Conservation (phyloP, 2,888 invertebrate species). For the Machimus rusticus region DNA sequence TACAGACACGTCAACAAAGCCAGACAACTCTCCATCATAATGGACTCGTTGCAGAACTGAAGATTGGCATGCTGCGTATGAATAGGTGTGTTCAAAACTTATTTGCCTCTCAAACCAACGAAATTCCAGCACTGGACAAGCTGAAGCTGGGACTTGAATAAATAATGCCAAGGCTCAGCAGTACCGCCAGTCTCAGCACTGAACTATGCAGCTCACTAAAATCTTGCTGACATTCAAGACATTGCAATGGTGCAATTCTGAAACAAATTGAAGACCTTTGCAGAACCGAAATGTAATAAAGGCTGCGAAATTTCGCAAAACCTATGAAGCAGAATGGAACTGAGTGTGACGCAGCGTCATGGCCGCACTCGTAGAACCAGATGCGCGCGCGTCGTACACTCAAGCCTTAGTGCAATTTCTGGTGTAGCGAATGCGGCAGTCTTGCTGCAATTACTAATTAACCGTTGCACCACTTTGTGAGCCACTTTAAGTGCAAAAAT, state of each 20-base stretch:
- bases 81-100: not conserved
- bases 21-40: not conserved
- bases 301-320: slow-evolving; percentile 15
- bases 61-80: not conserved
- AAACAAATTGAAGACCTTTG: slow-evolving; percentile 28
- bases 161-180: not conserved
- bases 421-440: slow-evolving; percentile 28
- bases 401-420: slow-evolving; percentile 15
- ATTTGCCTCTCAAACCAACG: not conserved
- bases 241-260: slow-evolving; percentile 22
- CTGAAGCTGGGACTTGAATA: not conserved
- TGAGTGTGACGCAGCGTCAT: not conserved
- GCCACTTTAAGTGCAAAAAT: slow-evolving; percentile 8
- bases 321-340: not conserved
- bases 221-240: not conserved
- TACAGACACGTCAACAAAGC: not conserved
- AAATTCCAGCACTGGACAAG: not conserved
- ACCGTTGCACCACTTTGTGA: not conserved
- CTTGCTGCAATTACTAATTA: slow-evolving; percentile 31
- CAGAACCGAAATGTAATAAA: slow-evolving; percentile 6
- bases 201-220: not conserved
- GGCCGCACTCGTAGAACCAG: not conserved
- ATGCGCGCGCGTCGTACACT: not conserved
- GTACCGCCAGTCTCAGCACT: not conserved
- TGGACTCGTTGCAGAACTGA: not conserved